phyloP scores from a whole-genome alignment of 2,888 invertebrate genomes.

The Plagiodera versicolora region DNA sequence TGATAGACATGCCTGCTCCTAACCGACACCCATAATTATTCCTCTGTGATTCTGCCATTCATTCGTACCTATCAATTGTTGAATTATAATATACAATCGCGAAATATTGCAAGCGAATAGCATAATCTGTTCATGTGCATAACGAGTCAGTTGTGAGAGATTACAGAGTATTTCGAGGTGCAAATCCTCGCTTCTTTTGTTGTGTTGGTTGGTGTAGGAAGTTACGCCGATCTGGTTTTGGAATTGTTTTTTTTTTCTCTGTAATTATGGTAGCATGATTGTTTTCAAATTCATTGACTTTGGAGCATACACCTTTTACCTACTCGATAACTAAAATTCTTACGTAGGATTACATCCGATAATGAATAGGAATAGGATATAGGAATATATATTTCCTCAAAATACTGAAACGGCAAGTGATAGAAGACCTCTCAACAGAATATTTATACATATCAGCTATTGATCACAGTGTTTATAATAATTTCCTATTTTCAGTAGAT shows the following conservation, averaged over 20 bases:
- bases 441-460: too few species aligned
- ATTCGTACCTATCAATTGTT: slow-evolving; percentile 23
- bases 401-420: too few species aligned
- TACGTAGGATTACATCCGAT: too few species aligned
- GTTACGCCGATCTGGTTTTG: slow-evolving; percentile 13
- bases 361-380: too few species aligned
- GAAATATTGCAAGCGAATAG: slow-evolving; percentile 25
- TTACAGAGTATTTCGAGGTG: slow-evolving; percentile 17
- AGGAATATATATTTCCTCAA: too few species aligned
- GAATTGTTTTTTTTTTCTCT: slow-evolving; percentile 11
- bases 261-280: slow-evolving; percentile 12
- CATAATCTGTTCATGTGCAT: slow-evolving; percentile 29
- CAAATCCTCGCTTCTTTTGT: neutral
- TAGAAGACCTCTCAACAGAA: too few species aligned
- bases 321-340: neutral
- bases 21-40: slow-evolving; percentile 36
- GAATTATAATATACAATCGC: slow-evolving; percentile 22
- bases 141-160: slow-evolving; percentile 25
- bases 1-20: slow-evolving; percentile 38
- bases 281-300: slow-evolving; percentile 4
- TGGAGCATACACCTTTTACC: neutral
- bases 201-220: slow-evolving; percentile 11
- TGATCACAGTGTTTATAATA: too few species aligned
- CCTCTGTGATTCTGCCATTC: slow-evolving; percentile 29
- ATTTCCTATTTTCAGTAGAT: too few species aligned